Percentiles rank a stretch among this genome's conserved stretches.
These are phyloP conservation scores for Gonatopus flavifemur DNA, from an alignment of 1,140 invertebrate species.

Conservation along the genomic window DNA sequence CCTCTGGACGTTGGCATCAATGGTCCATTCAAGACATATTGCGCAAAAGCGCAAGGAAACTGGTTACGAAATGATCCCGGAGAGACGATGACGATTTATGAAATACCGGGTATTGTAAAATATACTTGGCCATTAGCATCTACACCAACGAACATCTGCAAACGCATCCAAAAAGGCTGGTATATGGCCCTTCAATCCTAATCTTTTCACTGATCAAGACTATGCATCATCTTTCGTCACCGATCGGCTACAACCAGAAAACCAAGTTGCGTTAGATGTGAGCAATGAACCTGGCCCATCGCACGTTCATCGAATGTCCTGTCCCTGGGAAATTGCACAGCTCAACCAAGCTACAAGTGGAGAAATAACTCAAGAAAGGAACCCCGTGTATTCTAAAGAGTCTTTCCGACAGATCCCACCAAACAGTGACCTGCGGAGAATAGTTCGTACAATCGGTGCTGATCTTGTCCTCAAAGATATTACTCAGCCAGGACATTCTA, in stretches of 20 bases:
- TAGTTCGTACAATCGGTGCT: no score
- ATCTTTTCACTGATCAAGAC: slow-evolving; percentile 11
- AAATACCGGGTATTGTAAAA: slow-evolving; percentile 13
- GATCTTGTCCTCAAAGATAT: no score
- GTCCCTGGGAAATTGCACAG: no score
- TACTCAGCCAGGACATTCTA: no score
- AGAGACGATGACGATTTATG: slow-evolving; percentile 26
- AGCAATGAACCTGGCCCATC: no score
- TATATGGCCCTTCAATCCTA: slow-evolving; percentile 21
- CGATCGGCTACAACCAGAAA: slow-evolving; percentile 9
- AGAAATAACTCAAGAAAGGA: no score
- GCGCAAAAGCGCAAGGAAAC: not conserved
- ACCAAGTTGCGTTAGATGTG: no score
- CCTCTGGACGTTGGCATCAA: slow-evolving; percentile 37
- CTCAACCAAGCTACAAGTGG: no score
- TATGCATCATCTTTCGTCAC: slow-evolving; percentile 9
- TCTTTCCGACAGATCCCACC: no score
- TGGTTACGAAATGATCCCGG: slow-evolving; percentile 11
- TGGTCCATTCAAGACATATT: slow-evolving; percentile 38
- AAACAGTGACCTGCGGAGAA: no score
- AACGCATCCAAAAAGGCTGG: slow-evolving; percentile 26
- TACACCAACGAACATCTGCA: slow-evolving; percentile 22
- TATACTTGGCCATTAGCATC: slow-evolving; percentile 22
- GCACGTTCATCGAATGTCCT: no score
- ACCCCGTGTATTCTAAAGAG: no score